Percentiles rank a stretch among this genome's conserved stretches.
These are phyloP conservation scores for Apostichopus japonicus DNA, from an alignment of 35 echinoderm and acorn worm species.

Conservation along the genomic window DNA sequence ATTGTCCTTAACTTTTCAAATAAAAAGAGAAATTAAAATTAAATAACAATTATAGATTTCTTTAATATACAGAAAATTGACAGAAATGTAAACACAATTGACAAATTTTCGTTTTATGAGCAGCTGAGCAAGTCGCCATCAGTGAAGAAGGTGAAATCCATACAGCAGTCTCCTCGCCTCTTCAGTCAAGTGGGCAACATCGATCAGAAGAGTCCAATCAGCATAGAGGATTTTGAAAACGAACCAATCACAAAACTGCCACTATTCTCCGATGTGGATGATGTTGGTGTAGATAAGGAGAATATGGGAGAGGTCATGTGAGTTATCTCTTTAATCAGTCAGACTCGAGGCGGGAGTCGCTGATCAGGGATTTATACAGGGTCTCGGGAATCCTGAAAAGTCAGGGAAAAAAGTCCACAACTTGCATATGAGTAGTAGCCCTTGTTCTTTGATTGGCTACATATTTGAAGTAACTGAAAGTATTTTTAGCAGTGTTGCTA, in stretches of 20 bases:
- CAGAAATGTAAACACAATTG: not conserved
- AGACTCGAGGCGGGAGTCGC: not conserved
- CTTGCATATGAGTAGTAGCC: too few species aligned
- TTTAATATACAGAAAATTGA: too few species aligned
- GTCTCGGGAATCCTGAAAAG: too few species aligned
- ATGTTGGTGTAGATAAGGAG: conserved; percentile 12
- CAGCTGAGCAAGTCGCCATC: not conserved
- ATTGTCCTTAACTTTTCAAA: too few species aligned
- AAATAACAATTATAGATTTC: too few species aligned
- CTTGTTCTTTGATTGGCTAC: too few species aligned
- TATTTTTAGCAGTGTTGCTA: too few species aligned
- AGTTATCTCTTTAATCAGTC: not conserved
- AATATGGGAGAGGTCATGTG: not conserved
- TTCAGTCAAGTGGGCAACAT: conserved; percentile 13
- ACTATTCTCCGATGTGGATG: conserved; percentile 19
- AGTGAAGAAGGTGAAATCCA: not conserved
- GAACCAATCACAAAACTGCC: conserved; percentile 35
- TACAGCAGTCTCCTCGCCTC: not conserved
- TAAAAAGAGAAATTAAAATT: too few species aligned
- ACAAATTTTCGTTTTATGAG: not conserved
- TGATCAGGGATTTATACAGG: too few species aligned
- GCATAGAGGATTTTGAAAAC: conserved; percentile 22
- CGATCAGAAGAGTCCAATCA: conserved; percentile 7
- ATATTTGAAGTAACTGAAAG: too few species aligned
- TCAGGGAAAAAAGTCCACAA: too few species aligned